phyloP scores from a whole-genome alignment of 2,888 invertebrate genomes.

The Lasioglossum calceatum region DNA sequence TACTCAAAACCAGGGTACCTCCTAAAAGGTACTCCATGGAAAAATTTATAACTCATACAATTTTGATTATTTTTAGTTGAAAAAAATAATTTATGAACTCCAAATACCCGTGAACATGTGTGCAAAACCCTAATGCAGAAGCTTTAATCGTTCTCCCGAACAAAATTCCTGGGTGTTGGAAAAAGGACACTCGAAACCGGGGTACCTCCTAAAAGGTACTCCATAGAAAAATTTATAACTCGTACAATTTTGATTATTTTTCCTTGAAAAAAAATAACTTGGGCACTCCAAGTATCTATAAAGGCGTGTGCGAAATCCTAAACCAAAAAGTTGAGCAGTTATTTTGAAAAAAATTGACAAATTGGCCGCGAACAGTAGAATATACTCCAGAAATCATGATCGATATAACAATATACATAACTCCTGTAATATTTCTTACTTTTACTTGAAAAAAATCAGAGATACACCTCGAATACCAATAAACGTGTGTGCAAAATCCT shows the following conservation, averaged over 20 bases:
- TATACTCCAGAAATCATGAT: neutral
- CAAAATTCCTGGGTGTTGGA: neutral
- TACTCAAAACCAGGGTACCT: neutral
- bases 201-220: neutral
- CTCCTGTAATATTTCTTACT: neutral
- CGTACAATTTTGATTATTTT: neutral
- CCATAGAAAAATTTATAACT: neutral
- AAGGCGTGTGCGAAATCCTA: neutral
- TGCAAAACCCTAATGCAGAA: neutral
- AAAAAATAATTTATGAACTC: no score
- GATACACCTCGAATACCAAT: fast-evolving
- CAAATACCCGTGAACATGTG: fast-evolving
- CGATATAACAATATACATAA: neutral
- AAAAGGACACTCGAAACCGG: neutral
- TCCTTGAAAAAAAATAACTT: no score
- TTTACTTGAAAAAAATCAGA: neutral
- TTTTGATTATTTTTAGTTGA: no score
- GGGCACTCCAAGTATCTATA: neutral
- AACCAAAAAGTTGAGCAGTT: neutral
- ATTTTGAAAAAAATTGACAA: no score
- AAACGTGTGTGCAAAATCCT: neutral
- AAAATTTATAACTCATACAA: neutral
- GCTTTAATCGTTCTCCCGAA: neutral
- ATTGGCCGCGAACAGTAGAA: no score
- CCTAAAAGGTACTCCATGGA: neutral